A percentile compares a stretch with the other conserved stretches of the same genome.
These are phyloP conservation scores for Lateolabrax maculatus DNA, from an alignment of 2,797 vertebrate genomes.

Conservation along the genomic window DNA sequence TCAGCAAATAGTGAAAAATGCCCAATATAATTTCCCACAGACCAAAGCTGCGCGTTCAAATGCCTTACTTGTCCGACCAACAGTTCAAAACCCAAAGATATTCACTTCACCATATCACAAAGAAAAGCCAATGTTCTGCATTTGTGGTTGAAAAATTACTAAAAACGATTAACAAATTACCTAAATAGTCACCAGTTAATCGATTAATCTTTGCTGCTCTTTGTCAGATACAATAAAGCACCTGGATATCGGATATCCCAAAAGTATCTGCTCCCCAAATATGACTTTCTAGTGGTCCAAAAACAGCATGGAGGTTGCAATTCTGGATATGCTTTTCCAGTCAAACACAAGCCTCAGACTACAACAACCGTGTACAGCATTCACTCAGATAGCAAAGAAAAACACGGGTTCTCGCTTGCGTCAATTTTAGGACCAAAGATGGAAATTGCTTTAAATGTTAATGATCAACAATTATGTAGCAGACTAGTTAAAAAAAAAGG, in stretches of 20 bases:
- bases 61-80: neutral
- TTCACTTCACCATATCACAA: neutral
- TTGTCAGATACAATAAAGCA: neutral
- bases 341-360: constrained; percentile 7
- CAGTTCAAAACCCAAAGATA: neutral
- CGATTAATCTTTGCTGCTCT: neutral
- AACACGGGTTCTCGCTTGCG: neutral
- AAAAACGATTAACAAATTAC: no score
- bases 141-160: neutral
- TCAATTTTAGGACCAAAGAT: neutral
- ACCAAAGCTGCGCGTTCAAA: neutral
- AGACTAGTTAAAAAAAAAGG: neutral
- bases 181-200: no score
- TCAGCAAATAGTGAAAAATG: neutral
- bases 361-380: neutral
- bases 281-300: neutral
- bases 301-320: neutral
- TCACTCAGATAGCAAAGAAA: neutral
- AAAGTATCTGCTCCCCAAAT: constrained; percentile 1
- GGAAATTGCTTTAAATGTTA: neutral
- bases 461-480: neutral
- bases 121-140: neutral
- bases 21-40: neutral
- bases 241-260: constrained; percentile 9
- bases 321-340: constrained; percentile 2